Conservation (phyloP, 2,113 vertebrate species). For the Platysteira castanea region DNA sequence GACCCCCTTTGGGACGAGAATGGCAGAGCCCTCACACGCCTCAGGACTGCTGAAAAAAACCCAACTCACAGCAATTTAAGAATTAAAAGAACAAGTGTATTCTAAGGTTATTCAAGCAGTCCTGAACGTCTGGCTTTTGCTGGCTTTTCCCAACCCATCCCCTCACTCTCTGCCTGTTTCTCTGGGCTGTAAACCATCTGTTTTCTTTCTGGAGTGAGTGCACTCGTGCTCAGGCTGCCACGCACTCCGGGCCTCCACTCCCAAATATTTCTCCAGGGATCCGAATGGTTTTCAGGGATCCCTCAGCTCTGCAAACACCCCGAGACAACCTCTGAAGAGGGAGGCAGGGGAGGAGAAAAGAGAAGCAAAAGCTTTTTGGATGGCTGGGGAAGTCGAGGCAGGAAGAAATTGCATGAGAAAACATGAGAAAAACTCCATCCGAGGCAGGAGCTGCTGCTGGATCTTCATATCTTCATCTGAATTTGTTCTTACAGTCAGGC, state of each 20-base stretch:
- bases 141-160: neutral
- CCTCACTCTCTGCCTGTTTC: neutral
- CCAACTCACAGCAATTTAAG: neutral
- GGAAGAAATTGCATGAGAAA: neutral
- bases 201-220: accelerated
- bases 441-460: neutral
- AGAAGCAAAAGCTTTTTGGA: neutral
- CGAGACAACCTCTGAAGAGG: neutral
- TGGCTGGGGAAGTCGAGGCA: neutral
- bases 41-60: neutral
- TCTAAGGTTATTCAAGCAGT: neutral
- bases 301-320: neutral
- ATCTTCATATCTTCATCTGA: neutral
- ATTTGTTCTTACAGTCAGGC: neutral
- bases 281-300: accelerated
- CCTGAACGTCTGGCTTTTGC: neutral
- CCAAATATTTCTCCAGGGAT: neutral
- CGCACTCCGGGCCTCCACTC: accelerated
- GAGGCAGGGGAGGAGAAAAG: neutral
- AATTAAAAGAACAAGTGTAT: neutral
- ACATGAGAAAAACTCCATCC: neutral
- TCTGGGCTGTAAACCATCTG: neutral
- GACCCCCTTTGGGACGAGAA: neutral
- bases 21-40: too few species aligned
- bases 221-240: accelerated